Conservation (phyloP, 2,797 vertebrate genomes). For the Gastrophryne carolinensis region DNA sequence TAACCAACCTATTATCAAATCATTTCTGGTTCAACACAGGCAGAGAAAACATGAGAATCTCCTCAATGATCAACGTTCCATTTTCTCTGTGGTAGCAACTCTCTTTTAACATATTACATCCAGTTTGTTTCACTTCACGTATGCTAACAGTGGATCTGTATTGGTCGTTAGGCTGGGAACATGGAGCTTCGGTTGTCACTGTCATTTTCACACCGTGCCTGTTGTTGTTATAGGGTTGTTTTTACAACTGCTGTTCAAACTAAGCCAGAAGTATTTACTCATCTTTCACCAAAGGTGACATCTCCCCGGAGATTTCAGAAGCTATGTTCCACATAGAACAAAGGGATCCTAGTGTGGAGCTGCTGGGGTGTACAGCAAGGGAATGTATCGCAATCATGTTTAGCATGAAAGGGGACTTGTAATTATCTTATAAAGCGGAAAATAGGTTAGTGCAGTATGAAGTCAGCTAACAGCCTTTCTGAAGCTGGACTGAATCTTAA, state of each 20-base stretch:
- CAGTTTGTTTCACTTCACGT: slow-evolving; percentile 47
- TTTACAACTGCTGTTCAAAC: slow-evolving; percentile 23
- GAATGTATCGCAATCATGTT: background rate
- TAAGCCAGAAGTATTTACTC: slow-evolving; percentile 14
- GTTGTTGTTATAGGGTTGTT: slow-evolving; percentile 21
- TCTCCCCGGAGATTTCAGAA: slow-evolving; percentile 7
- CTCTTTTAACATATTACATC: slow-evolving; percentile 48
- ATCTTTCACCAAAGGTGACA: slow-evolving; percentile 13
- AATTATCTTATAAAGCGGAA: slow-evolving; percentile 9
- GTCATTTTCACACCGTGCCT: slow-evolving; percentile 35
- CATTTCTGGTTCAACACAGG: slow-evolving; percentile 26
- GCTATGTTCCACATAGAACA: background rate
- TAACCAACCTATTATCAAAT: slow-evolving; percentile 21
- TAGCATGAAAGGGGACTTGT: background rate
- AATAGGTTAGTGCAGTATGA: background rate
- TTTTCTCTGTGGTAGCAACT: slow-evolving; percentile 16
- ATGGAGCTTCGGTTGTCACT: slow-evolving; percentile 24
- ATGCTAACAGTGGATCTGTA: slow-evolving; percentile 20
- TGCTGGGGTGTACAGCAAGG: background rate
- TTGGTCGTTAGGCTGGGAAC: slow-evolving; percentile 22
- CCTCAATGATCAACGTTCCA: slow-evolving; percentile 14
- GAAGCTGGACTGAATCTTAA: background rate
- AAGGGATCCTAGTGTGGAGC: slow-evolving; percentile 14
- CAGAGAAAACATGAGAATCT: slow-evolving; percentile 30
- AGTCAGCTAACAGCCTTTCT: background rate